Evolutionary conservation across 2,888 invertebrate species (phyloP).

Genomic region (Drosophila conformis): DNA sequence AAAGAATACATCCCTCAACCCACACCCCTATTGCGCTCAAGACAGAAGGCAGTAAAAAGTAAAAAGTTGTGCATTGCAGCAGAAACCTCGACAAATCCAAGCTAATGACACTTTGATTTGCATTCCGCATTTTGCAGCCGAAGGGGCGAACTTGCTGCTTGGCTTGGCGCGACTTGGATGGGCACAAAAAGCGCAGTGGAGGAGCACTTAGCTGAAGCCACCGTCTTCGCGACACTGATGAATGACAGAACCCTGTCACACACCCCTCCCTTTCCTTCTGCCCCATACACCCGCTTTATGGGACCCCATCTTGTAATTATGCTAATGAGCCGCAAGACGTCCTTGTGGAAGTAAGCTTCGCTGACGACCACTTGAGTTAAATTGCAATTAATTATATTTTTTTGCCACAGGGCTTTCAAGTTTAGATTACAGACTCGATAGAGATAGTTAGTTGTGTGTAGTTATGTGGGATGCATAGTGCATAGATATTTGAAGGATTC

Average conservation of each 20-base stretch:
- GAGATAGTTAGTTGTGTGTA: slow-evolving; percentile 18
- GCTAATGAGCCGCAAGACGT: slow-evolving; percentile 68
- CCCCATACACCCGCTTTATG: not conserved
- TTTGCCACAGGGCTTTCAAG: slow-evolving; percentile 47
- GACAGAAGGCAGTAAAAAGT: slow-evolving; percentile 44
- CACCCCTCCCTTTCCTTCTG: not conserved
- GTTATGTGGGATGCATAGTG: not conserved
- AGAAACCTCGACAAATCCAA: slow-evolving; percentile 75
- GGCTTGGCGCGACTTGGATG: not conserved
- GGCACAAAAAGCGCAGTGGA: slow-evolving; percentile 62
- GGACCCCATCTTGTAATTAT: slow-evolving; percentile 65
- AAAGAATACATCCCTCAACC: not conserved
- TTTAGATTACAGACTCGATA: slow-evolving; percentile 14
- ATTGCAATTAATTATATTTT: slow-evolving; percentile 77
- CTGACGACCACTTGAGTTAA: slow-evolving; percentile 63
- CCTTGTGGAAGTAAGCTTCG: slow-evolving; percentile 62
- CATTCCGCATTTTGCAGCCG: slow-evolving; percentile 69
- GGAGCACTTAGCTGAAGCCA: slow-evolving; percentile 69
- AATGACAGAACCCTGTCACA: slow-evolving; percentile 47
- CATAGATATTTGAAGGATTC: slow-evolving; percentile 16
- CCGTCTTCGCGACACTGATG: slow-evolving; percentile 70
- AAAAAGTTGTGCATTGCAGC: slow-evolving; percentile 70
- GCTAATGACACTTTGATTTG: slow-evolving; percentile 80
- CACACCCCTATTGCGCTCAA: not conserved
- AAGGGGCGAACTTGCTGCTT: slow-evolving; percentile 45